Conservation (phyloP, 2,888 invertebrate genomes). For the Torymus aiolomorphi region DNA sequence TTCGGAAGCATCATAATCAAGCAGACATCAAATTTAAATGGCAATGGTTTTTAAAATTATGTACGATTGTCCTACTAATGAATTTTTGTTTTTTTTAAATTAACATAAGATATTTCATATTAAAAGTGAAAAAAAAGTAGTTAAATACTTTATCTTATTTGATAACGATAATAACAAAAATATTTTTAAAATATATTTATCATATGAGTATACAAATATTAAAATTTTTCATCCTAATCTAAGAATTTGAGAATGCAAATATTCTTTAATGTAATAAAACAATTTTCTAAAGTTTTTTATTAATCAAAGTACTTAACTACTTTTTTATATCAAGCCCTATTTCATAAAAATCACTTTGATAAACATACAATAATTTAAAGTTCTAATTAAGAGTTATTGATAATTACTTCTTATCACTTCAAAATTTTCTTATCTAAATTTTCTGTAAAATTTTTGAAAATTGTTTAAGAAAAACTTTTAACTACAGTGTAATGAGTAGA, state of each 20-base stretch:
- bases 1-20: constrained; percentile 16
- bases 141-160: constrained; percentile 12
- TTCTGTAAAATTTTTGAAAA: not conserved
- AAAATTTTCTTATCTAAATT: not conserved
- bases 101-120: too few relatives aligned
- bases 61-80: too few relatives aligned
- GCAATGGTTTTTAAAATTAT: not conserved
- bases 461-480: constrained; percentile 1
- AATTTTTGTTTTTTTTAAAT: too few relatives aligned
- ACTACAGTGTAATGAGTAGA: too few relatives aligned
- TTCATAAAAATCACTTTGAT: constrained; percentile 13
- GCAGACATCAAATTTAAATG: not conserved
- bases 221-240: too few relatives aligned
- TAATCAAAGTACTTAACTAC: not conserved
- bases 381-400: constrained; percentile 12
- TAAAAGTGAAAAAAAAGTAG: not conserved
- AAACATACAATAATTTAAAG: constrained; percentile 8
- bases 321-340: not conserved
- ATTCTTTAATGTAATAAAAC: too few relatives aligned
- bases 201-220: constrained; percentile 10
- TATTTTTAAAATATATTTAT: constrained; percentile 1
- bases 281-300: not conserved
- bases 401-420: constrained; percentile 7
- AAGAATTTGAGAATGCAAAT: too few relatives aligned
- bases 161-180: constrained; percentile 6